Base-by-base conservation (phyloP, 2,888 invertebrate species). In the Acronicta aceris region DNA sequence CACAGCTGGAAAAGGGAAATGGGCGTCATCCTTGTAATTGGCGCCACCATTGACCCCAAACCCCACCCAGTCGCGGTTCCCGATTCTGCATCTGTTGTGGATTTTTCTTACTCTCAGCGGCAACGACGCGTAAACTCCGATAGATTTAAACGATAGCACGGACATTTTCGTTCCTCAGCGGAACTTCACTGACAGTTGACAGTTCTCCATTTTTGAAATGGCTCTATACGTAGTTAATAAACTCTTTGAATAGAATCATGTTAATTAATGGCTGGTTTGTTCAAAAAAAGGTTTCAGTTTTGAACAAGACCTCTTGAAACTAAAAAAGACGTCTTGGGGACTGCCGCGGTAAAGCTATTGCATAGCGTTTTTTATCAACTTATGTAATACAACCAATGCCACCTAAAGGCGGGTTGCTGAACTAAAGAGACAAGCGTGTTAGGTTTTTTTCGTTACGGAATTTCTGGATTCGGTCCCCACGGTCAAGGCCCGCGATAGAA, bases 1-100 rank as follows among this genome's bases (percentile, higher is more conserved):
- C 59, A 97, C 92, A 6, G 96, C 95, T 4, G 97, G 96, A 83
- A 95, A 95, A 0, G 97, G 97, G 66, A 93, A 95, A 50, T 93
- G 95, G 0, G 90, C 74, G 41, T 93, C 87, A 77, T 97, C 97
- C 48, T 93, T 89, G 78, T 97, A 97, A 65, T 79, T 89, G 0
- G 95, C 92, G 10, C 82, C 74, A 0, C 96, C 96, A 76, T 96
- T 96, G n/a, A 91, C 67, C 0, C 97, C 96, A 71, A 86, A 94
- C 0, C 97, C 96, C 1, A 97, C 96, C 68, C 96, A 94, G 77
- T 97, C 97, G 40, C 97, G 89, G 72, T 94, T 95, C 0, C 97
- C 97, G 60, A 95, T 95, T 30, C 92, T 83, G 59, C 86, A 86
- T 43, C 84, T 79, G 6, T 88, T 86, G 65, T 92, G 84, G 0